Percentiles rank a stretch among this genome's conserved stretches.
phyloP scores from a whole-genome alignment of 2,113 vertebrate genomes.

The Atherinomorus stipes region DNA sequence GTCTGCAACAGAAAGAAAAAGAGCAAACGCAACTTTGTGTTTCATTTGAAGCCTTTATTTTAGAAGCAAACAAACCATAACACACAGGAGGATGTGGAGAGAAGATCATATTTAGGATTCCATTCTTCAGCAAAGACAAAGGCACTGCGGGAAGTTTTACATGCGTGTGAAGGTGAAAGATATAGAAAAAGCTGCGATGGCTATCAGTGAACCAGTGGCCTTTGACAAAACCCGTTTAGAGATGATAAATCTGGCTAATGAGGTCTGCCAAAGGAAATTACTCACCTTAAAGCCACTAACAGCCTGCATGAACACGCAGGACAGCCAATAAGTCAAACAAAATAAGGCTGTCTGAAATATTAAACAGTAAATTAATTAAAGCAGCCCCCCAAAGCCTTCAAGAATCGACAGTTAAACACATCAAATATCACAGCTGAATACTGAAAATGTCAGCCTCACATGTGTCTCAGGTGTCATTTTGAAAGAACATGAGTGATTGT shows the following conservation, averaged over 20 bases:
- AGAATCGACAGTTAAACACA: slow-evolving; percentile 41
- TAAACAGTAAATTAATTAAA: slow-evolving; percentile 44
- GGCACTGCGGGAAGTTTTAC: slow-evolving; percentile 4
- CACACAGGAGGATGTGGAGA: background rate
- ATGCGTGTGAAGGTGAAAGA: slow-evolving; percentile 32
- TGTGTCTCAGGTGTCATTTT: slow-evolving; percentile 4
- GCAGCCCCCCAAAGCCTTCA: slow-evolving; percentile 16
- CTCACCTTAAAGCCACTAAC: slow-evolving; percentile 55
- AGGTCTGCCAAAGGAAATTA: slow-evolving; percentile 52
- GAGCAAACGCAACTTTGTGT: too few relatives aligned
- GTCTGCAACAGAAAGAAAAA: too few relatives aligned
- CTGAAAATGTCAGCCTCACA: slow-evolving; percentile 39
- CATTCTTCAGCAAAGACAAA: slow-evolving; percentile 3
- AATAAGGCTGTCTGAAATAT: slow-evolving; percentile 36
- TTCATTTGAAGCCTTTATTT: too few relatives aligned
- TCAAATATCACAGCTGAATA: slow-evolving; percentile 27
- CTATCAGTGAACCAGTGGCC: slow-evolving; percentile 54
- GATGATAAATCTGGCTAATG: slow-evolving; percentile 63
- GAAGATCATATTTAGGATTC: background rate
- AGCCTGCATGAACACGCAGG: slow-evolving; percentile 20
- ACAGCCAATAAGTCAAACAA: slow-evolving; percentile 30
- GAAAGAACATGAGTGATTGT: slow-evolving; percentile 2
- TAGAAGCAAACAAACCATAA: too few relatives aligned
- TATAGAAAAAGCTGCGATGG: slow-evolving; percentile 48
- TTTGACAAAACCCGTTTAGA: slow-evolving; percentile 64